A percentile compares a stretch with the other conserved stretches of the same genome.
phyloP scores from a whole-genome alignment of 2,888 invertebrate genomes.

The Melangyna quadrimaculata region DNA sequence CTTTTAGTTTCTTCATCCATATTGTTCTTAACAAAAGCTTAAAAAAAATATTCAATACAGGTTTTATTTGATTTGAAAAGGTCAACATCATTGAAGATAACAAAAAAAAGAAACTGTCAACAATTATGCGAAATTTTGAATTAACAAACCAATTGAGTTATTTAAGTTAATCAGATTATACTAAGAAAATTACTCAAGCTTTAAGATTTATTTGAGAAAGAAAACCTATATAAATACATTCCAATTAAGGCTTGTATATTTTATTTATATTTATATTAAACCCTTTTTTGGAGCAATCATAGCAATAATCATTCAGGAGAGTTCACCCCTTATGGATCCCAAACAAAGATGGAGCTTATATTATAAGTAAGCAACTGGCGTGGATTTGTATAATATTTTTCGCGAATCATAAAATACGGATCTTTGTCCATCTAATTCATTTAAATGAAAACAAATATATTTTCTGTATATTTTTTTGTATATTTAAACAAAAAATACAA shows the following conservation, averaged over 20 bases:
- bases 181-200: constrained; percentile 8
- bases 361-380: no score
- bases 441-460: no score
- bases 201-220: background rate
- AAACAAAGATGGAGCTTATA: no score
- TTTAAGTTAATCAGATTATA: background rate
- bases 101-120: constrained; percentile 23
- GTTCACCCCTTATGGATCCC: no score
- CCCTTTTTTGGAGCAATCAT: background rate
- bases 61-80: constrained; percentile 20
- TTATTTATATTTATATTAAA: background rate
- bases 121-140: constrained; percentile 19
- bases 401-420: no score
- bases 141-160: constrained; percentile 10
- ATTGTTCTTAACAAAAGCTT: constrained; percentile 71
- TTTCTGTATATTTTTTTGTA: no score
- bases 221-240: constrained; percentile 52
- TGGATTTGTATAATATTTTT: no score
- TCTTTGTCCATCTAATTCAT: no score
- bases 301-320: no score
- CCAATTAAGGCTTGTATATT: constrained; percentile 18
- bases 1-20: constrained; percentile 71
- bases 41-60: constrained; percentile 66
- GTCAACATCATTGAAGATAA: constrained; percentile 10
- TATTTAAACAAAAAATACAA: no score